Percentiles rank a stretch among this genome's conserved stretches.
Conservation (phyloP, 2,797 vertebrate species). For the Alca torda region DNA sequence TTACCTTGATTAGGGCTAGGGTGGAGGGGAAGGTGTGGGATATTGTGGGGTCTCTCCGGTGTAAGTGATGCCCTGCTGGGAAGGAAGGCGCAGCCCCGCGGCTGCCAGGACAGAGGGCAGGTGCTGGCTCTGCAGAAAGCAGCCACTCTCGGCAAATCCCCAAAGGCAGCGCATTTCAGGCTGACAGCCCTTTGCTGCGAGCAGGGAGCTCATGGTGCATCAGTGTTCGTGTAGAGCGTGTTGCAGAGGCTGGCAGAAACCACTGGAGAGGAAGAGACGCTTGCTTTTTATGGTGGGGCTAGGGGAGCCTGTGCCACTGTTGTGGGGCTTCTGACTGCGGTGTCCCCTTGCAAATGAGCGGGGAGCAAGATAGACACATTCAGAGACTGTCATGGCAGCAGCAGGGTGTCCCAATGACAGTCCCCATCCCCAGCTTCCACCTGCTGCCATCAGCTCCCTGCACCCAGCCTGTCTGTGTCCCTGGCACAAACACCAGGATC, state of each 20-base stretch:
- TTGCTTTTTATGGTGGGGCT: neutral
- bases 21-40: neutral
- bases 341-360: neutral
- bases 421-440: neutral
- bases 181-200: neutral
- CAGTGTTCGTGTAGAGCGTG: fast-evolving
- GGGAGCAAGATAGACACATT: neutral
- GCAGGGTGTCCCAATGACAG: neutral
- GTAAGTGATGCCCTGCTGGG: neutral
- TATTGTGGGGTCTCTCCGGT: neutral
- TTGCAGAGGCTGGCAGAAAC: neutral
- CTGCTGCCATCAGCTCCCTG: neutral
- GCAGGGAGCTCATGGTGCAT: neutral
- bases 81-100: neutral
- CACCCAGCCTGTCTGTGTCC: neutral
- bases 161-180: neutral
- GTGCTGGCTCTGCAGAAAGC: neutral
- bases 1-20: neutral
- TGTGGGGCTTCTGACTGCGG: neutral
- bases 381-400: neutral
- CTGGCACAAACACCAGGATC: neutral
- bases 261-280: neutral
- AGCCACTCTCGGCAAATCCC: neutral
- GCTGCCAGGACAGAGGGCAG: neutral
- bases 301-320: neutral